Base-by-base conservation (phyloP, 2,113 vertebrate genomes). In the Leiothrix lutea region DNA sequence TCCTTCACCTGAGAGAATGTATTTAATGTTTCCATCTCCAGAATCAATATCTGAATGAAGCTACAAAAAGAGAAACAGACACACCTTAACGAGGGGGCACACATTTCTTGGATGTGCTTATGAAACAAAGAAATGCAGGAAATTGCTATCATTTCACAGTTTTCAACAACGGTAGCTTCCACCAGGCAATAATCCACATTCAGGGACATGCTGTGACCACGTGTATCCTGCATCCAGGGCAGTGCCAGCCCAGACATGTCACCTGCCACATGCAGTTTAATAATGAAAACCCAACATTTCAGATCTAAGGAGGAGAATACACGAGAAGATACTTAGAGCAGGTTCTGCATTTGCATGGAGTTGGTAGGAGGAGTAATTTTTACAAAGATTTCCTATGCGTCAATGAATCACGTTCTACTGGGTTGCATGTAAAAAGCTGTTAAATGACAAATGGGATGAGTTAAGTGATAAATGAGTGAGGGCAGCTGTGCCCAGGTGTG, bases 1-100 rank as follows among this genome's bases (percentile, higher is more conserved):
- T 48, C 99, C 99, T 95, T 99, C 99, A 58, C 99, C 99, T 86
- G 99, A 99, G 96, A 99, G 99, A 97, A 99, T 99, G 96, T 99
- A 99, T 98, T 99, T 99, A 97, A 99, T 99, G 97, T 99, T 99
- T 45, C 99, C 99, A 60, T 98, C 97, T 61, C 99, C 99, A 47
- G 98, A 98, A 97, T 99, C 99, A 53, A 99, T 99, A 67, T 99
- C 99, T 33, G 99, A 99, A 97, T 99, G 99, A 96, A 99, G 99
- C 99, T 99, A 96, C 66, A 83, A 95, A 93, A 94, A 11, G 66
- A 96, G 88, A 97, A 95, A 95, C 29, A 45, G 77, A 88, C 57
- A 80, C 54, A 81, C 10, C 21, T 88, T 85, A 80, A 70, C 36
- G 82, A 54, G 47, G 6, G 9, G 11, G 5, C 12, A 57, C 29